Evolutionary conservation across 2,888 invertebrate genomes (phyloP), one percentile per base, ranked within the genome.

Genomic region (Parasteatoda lunata): DNA sequence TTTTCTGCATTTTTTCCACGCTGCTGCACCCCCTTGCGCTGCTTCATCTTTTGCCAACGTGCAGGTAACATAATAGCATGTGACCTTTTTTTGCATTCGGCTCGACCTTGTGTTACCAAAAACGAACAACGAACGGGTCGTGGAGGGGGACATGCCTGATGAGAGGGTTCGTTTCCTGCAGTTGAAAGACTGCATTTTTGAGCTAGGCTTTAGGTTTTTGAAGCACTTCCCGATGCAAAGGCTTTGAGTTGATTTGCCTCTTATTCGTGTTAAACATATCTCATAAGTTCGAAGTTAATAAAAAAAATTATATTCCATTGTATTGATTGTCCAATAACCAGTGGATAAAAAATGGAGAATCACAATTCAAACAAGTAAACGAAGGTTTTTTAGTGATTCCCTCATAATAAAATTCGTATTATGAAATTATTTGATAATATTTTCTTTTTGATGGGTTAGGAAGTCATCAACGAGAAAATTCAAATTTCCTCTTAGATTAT

Each of bases 191-290:
- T 70, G 79, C 70, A 52, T 69, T 76, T 78, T 75, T 45, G 82
- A 68, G 65, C 65, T 79, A n/a, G 51, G 66, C 66, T 72, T 77
- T 85, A 75, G 69, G 70, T 80, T 78, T 78, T 65, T 69, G 76
- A 85, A 80, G 80, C 85, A 80, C 66, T 80, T 30, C 85, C 85
- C 85, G 80, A 79, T 49, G 75, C 85, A 13, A 66, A 80, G 85
- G 80, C 48, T 49, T 5, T 11, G 11, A 52, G 52, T 77, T n/a
- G 6, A 77, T 80, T 80, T 79, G 75, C 84, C 64, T 65, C 49
- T 71, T 80, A 76, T 85, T 52, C 76, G 30, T 30, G 9, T 30
- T 30, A 30, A 30, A 30, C 30, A 30, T 30, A 30, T 30, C 30
- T 30, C 30, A 30, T 30, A 1, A 30, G 0, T 30, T 30, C 30